A percentile compares a stretch with the other conserved stretches of the same genome.
phyloP scores from a whole-genome alignment of 2,113 vertebrate species.

The Lota lota region DNA sequence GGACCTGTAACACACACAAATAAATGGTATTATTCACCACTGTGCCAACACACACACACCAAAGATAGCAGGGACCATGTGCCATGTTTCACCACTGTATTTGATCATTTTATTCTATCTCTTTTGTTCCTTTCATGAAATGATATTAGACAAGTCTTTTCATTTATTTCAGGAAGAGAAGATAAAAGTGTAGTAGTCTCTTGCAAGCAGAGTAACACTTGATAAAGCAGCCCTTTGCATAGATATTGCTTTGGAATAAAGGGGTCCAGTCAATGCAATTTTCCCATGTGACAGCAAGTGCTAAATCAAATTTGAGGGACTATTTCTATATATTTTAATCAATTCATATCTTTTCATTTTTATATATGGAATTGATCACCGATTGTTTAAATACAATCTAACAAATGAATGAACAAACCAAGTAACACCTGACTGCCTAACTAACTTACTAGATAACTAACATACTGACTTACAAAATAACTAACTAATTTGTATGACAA shows the following conservation, averaged over 20 bases:
- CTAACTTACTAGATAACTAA: neutral
- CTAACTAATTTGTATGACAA: too few species aligned
- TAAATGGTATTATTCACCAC: constrained; percentile 63
- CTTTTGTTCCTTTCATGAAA: constrained; percentile 34
- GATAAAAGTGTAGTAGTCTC: constrained; percentile 41
- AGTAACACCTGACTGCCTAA: too few species aligned
- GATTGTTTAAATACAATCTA: neutral
- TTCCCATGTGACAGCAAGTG: constrained; percentile 30
- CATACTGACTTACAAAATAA: neutral
- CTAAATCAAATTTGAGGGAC: constrained; percentile 23
- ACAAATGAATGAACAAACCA: neutral
- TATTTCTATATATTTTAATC: constrained; percentile 19
- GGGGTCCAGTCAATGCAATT: constrained; percentile 36
- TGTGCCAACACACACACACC: constrained; percentile 48
- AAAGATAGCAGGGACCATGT: constrained; percentile 48
- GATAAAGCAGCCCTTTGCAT: constrained; percentile 51
- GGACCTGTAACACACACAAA: constrained; percentile 62
- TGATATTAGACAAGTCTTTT: constrained; percentile 45
- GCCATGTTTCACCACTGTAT: constrained; percentile 32
- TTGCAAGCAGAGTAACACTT: constrained; percentile 37
- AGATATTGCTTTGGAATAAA: constrained; percentile 46
- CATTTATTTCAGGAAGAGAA: constrained; percentile 44
- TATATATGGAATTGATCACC: constrained; percentile 8
- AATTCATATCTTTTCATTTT: constrained; percentile 9
- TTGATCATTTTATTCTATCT: constrained; percentile 33